Base-by-base conservation (phyloP, 2,888 invertebrate genomes). In the Heteropelma amictum region DNA sequence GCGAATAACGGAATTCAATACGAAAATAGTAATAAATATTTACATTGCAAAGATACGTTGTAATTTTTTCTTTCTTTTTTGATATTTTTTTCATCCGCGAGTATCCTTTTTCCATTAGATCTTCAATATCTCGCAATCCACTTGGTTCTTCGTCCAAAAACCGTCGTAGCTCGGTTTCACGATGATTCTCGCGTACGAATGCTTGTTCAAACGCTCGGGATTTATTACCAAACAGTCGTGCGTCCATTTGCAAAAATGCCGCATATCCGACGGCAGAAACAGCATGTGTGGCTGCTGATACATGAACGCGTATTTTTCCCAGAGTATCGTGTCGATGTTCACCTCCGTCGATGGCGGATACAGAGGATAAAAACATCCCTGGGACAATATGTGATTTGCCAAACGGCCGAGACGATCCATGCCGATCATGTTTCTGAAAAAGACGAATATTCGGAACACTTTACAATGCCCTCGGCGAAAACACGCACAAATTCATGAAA, bases 261-360 rank as follows among this genome's bases (percentile, higher is more conserved):
- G 92, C 81, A 97, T 93, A 87, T 95, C 95, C 2, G 97, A 97
- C 0, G 98, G 97, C 80, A 96, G 88, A 71, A 98, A 89, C 12
- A 98, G 90, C 53, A 98, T 83, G 87, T 98, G 96, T 3, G 98
- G 98, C 63, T 94, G 92, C 69, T 90, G 89, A 7, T 93, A 90
- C 78, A 98, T 90, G 71, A 92, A 92, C n/a, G 93, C 94, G 89
- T 93, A 92, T 82, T 92, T 92, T 47, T 93, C 92, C 90, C 95
- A 94, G 74, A 95, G 90, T 77, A 92, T 92, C 12, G 93, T 92
- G 89, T 97, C 97, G 6, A 95, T 86, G 78, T 92, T 91, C 54
- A 94, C 88, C 67, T 93, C 93, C 75, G 91, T 90, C 51, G 92
- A 90, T 8, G 95, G 92, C 65, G 97, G 96, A 89, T 94, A 94